Evolutionary conservation across 2,113 vertebrate species (phyloP), one percentile per base, ranked within the genome.

Genomic region (Rhabdornis inornatus): DNA sequence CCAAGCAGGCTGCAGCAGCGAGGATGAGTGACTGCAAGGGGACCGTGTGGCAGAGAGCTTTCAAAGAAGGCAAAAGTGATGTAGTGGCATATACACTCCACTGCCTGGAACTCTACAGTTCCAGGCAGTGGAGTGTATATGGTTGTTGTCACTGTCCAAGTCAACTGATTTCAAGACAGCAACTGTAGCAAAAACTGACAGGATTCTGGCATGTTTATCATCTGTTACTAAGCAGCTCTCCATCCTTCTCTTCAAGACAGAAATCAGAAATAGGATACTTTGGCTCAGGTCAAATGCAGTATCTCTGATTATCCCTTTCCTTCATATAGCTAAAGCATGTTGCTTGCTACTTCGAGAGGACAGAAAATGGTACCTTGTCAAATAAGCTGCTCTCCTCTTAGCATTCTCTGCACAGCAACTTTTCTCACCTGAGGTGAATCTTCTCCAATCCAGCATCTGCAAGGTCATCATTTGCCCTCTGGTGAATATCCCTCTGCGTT

Each of bases 401-500:
- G 40, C 55, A 44, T 37, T 60, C 30, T 64, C 63, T 60, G 35
- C 57, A 75, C 19, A 44, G 45, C 49, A 84, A 49, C 25, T 87
- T 94, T 91, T 55, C 97, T 94, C 87, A 99, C 99, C 99, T 99
- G 95, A 99, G 98, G 95, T 99, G 99, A 95, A 99, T 98, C 95
- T 98, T 98, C 89, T 99, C 99, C 92, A 99, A 94, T 83, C 98
- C 98, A 76, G 98, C 98, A 92, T 99, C 99, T 28, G 97, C 98
- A 40, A 99, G 99, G 95, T 99, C 99, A 93, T 99, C 98, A 15
- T 99, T 99, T 97, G 99, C 98, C 42, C 99, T 98, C 97, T 99
- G 99, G 90, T 99, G 99, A 96, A 99, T 99, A 97, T 99, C 99
- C 90, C 98, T 98, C 95, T 99, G 99, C 3, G 99, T 99, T 97